A percentile compares a stretch with the other conserved stretches of the same genome.
Conservation (phyloP, 2,888 invertebrate species). For the Hypselothyrea guttata region DNA sequence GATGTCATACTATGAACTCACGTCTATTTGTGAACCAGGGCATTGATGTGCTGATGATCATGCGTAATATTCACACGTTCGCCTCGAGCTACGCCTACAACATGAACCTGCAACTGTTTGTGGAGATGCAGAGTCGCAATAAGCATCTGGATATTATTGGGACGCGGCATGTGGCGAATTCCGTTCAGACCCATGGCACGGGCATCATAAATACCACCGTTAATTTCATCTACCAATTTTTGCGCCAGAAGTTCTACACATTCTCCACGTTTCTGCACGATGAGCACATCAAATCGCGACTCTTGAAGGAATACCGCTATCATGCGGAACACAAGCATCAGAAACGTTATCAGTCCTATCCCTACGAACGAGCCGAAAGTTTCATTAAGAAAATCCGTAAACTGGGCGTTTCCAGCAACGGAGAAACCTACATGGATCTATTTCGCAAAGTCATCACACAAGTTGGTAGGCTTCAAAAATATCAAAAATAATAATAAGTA, state of each 20-base stretch:
- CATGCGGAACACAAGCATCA: conserved; percentile 86
- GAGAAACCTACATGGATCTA: conserved; percentile 94
- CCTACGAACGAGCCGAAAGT: conserved; percentile 94
- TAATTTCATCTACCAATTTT: conserved; percentile 96
- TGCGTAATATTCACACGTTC: conserved; percentile 97
- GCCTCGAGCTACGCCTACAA: conserved; percentile 97
- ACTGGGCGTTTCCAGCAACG: conserved; percentile 91
- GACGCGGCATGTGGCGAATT: conserved; percentile 97
- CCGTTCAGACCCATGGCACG: conserved; percentile 97
- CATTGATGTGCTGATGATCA: conserved; percentile 97
- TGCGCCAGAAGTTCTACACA: conserved; percentile 94
- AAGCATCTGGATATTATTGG: conserved; percentile 97
- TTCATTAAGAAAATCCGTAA: conserved; percentile 95
- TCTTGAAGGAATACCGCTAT: conserved; percentile 93
- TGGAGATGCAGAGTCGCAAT: conserved; percentile 94
- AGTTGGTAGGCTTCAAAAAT: conserved; percentile 88
- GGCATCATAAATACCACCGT: conserved; percentile 98
- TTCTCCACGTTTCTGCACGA: conserved; percentile 99
- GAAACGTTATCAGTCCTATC: conserved; percentile 68
- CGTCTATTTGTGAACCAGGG: too few relatives aligned
- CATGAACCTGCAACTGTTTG: conserved; percentile 97
- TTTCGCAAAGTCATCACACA: conserved; percentile 96
- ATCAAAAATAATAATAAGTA: too few relatives aligned
- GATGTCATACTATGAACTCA: too few relatives aligned
- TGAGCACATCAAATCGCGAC: conserved; percentile 97